Evolutionary conservation across 1,140 invertebrate genomes (phyloP), one percentile per base, ranked within the genome.

Genomic region (Monochamus saltuarius): DNA sequence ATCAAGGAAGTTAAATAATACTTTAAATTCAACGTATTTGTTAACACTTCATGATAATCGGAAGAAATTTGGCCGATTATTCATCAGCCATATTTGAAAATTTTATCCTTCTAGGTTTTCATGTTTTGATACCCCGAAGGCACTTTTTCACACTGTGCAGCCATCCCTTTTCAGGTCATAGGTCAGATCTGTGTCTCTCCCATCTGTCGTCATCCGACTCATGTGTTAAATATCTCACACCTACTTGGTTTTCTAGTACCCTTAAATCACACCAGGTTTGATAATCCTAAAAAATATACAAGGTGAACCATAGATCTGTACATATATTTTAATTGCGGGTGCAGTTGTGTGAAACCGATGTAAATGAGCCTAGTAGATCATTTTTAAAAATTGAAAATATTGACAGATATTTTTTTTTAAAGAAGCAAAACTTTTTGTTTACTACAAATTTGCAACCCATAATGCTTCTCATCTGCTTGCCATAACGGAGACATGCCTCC

Each of bases 241-340:
- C 89, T 9, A 97, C 89, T 74, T 89, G 84, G 13, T 79, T 80
- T 79, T 99, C 97, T 37, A 99, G 81, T 68, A 89, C 85, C 39
- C 95, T 84, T 55, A 99, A 80, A 80, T 99, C 97, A 67, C 87
- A 89, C 94, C 96, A 99, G 0, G 95, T 96, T 79, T 95, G 87
- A 78, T 92, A 95, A 79, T 97, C 94, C 89, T 98, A 36, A 76
- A 72, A 68, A 62, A 60, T 49, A 62, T 62, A 62, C 66, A 56
- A 64, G 49, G 17, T 57, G 36, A n/a, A 11, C n/a, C 49, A 51
- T 34, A 36, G 11, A 50, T n/a, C 34, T 34, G 29, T 10, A 36
- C 7, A 45, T 45, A 45, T 45, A 7, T 16, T 45, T 7, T 8
- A 14, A 45, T n/a, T n/a, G n/a, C n/a, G n/a, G n/a, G n/a, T n/a